Percentiles rank a stretch among this genome's conserved stretches.
These are phyloP conservation scores for Barnardius zonarius DNA, from an alignment of 2,113 vertebrate genomes.

Conservation along the genomic window DNA sequence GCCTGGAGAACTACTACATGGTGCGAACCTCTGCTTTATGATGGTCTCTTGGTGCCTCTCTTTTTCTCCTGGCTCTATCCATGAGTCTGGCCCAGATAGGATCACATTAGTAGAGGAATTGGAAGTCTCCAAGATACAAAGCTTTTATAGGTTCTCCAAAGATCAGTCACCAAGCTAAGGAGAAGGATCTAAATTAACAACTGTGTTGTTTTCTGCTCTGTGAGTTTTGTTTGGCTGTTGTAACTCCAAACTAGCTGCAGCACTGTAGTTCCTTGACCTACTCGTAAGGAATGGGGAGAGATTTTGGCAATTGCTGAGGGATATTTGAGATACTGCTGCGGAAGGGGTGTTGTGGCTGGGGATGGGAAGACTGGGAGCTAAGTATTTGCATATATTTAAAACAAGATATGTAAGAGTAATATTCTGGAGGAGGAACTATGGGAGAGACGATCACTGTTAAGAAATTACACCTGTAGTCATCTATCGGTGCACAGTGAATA, in stretches of 20 bases:
- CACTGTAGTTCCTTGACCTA: not conserved
- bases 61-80: not conserved
- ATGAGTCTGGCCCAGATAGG: not conserved
- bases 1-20: constrained; percentile 90
- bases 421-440: not conserved
- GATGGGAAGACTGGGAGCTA: not conserved
- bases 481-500: not conserved
- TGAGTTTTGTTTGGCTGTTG: not conserved
- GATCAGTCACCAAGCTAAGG: not conserved
- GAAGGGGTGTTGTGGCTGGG: not conserved
- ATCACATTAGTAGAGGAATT: not conserved
- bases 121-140: not conserved
- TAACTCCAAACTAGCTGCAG: not conserved
- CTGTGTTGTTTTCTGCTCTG: not conserved
- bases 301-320: not conserved
- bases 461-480: fast-evolving
- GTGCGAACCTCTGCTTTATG: constrained; percentile 49
- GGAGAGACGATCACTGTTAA: not conserved
- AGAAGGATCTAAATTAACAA: not conserved
- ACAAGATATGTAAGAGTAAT: not conserved
- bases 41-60: not conserved
- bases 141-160: not conserved
- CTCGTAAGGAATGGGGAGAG: not conserved
- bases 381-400: not conserved
- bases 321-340: not conserved